Conservation (phyloP, 1,140 invertebrate genomes). For the Choristoneura fumiferana region DNA sequence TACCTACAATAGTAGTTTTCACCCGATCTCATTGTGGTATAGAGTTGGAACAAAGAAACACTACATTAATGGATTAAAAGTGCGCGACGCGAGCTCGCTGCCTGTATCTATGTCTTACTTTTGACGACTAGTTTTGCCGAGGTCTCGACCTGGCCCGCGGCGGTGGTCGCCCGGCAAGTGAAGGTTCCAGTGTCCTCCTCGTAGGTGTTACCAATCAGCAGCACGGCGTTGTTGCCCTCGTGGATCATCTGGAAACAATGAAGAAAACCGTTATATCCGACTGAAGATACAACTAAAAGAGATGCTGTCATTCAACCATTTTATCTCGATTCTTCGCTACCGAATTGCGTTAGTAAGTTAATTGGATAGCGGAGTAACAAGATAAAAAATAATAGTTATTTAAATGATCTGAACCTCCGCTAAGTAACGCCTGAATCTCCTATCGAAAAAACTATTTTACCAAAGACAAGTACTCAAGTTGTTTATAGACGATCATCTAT, state of each 20-base stretch:
- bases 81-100: slow-evolving; percentile 76
- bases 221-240: slow-evolving; percentile 92
- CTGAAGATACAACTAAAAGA: too few relatives aligned
- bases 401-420: too few relatives aligned
- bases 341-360: too few relatives aligned
- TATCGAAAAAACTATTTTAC: too few relatives aligned
- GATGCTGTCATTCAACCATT: too few relatives aligned
- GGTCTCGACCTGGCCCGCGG: slow-evolving; percentile 93
- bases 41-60: slow-evolving; percentile 74
- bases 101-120: slow-evolving; percentile 94
- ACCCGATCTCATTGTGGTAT: slow-evolving; percentile 75
- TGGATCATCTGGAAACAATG: slow-evolving; percentile 88
- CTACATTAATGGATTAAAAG: slow-evolving; percentile 76
- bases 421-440: too few relatives aligned
- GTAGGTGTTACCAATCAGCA: slow-evolving; percentile 94
- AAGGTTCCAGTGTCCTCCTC: slow-evolving; percentile 96
- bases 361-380: too few relatives aligned
- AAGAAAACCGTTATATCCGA: slow-evolving; percentile 12
- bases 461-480: too few relatives aligned
- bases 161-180: slow-evolving; percentile 93
- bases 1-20: slow-evolving; percentile 66
- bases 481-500: too few relatives aligned
- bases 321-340: too few relatives aligned
- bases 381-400: too few relatives aligned
- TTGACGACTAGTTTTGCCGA: slow-evolving; percentile 96